Percentiles rank a stretch among this genome's conserved stretches.
phyloP scores from a whole-genome alignment of 2,797 vertebrate species.

The Lemur catta region DNA sequence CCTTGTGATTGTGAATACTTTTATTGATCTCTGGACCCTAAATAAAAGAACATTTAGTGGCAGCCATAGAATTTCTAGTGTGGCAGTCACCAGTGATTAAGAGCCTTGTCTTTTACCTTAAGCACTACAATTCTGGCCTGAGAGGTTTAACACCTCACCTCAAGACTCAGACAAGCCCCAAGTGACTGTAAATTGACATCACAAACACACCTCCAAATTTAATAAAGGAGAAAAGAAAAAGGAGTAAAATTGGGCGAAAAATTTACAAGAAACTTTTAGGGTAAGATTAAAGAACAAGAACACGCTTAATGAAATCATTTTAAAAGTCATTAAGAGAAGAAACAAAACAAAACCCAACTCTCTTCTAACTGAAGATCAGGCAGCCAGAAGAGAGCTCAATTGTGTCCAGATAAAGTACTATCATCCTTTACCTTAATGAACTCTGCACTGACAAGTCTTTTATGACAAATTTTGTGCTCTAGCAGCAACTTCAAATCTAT shows the following conservation, averaged over 20 bases:
- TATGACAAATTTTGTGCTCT: conserved; percentile 83
- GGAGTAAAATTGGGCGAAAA: conserved; percentile 66
- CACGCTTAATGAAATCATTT: conserved; percentile 73
- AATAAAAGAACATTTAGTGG: conserved; percentile 76
- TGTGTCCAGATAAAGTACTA: conserved; percentile 79
- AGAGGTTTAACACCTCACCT: conserved; percentile 82
- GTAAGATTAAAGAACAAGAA: conserved; percentile 64
- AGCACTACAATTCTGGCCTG: conserved; percentile 77
- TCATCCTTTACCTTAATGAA: conserved; percentile 86
- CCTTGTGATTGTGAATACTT: conserved; percentile 73
- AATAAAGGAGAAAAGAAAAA: conserved; percentile 74
- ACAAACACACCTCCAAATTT: conserved; percentile 83
- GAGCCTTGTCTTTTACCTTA: conserved; percentile 82
- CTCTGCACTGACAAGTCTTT: conserved; percentile 83
- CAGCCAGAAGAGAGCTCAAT: conserved; percentile 52
- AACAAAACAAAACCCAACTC: conserved; percentile 43
- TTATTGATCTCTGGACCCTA: conserved; percentile 79
- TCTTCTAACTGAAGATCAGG: conserved; percentile 57
- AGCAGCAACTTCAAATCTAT: conserved; percentile 78
- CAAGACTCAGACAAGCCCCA: conserved; percentile 75
- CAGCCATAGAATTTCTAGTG: conserved; percentile 77
- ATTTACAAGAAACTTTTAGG: conserved; percentile 64
- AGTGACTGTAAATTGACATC: conserved; percentile 80
- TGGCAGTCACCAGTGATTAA: conserved; percentile 80
- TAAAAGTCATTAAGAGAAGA: conserved; percentile 19